Evolutionary conservation across 2,888 invertebrate genomes (phyloP).

Genomic region (Bellardia bayeri): DNA sequence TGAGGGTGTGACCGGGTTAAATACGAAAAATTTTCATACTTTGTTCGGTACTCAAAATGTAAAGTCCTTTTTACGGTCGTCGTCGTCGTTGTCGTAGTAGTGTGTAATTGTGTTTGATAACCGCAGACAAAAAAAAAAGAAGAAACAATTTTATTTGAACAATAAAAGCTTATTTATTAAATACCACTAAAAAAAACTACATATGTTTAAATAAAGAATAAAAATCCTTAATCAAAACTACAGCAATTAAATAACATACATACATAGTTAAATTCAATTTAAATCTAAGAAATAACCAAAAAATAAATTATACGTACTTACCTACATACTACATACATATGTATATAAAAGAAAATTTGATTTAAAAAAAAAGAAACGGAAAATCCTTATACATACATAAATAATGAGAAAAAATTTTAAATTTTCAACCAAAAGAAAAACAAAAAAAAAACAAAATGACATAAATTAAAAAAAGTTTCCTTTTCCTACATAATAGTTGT

Average conservation of each 20-base stretch:
- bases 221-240: constrained; percentile 9
- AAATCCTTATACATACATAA: constrained; percentile 72
- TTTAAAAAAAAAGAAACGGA: constrained; percentile 39
- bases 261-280: constrained; percentile 25
- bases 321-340: neutral
- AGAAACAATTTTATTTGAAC: constrained; percentile 39
- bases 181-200: constrained; percentile 13
- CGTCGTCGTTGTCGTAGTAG: constrained; percentile 63
- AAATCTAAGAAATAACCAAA: constrained; percentile 1
- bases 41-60: constrained; percentile 82
- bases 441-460: constrained; percentile 31
- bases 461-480: constrained; percentile 48
- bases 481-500: constrained; percentile 18
- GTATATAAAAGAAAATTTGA: constrained; percentile 30
- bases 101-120: constrained; percentile 70
- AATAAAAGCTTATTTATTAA: constrained; percentile 52
- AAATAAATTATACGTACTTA: neutral
- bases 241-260: constrained; percentile 7
- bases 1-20: constrained; percentile 85
- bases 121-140: constrained; percentile 65
- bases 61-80: constrained; percentile 77
- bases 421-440: constrained; percentile 7
- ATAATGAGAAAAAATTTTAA: constrained; percentile 55
- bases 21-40: constrained; percentile 83
- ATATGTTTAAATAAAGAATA: constrained; percentile 32